phyloP scores from a whole-genome alignment of 2,797 vertebrate genomes.

The Hydrolagus colliei region DNA sequence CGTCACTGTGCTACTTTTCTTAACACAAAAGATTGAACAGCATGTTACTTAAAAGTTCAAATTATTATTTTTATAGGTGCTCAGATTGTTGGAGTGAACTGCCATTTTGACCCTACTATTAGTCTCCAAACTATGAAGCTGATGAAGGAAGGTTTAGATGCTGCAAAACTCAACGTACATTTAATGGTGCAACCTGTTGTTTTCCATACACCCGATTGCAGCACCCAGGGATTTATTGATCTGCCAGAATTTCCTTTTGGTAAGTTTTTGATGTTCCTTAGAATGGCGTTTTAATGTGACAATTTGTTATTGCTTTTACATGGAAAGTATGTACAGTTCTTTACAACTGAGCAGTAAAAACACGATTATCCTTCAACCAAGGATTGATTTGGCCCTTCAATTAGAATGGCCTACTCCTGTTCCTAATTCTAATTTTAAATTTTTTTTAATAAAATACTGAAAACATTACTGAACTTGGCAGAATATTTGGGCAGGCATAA shows the following conservation, averaged over 20 bases:
- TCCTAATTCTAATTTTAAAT: too few species aligned
- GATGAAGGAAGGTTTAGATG: conserved; percentile 85
- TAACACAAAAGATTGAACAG: neutral
- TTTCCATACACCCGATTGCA: conserved; percentile 84
- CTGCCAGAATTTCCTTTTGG: conserved; percentile 91
- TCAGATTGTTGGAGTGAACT: conserved; percentile 82
- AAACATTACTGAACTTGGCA: too few species aligned
- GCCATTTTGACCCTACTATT: conserved; percentile 84
- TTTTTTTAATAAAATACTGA: too few species aligned
- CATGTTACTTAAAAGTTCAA: neutral
- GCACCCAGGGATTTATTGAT: conserved; percentile 87
- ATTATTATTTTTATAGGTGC: conserved; percentile 61
- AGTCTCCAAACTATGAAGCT: conserved; percentile 73
- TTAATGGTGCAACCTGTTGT: conserved; percentile 84
- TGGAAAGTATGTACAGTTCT: too few species aligned
- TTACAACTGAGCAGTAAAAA: too few species aligned
- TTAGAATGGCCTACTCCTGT: too few species aligned
- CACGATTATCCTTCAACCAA: too few species aligned
- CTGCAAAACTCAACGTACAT: conserved; percentile 74
- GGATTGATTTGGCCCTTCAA: too few species aligned
- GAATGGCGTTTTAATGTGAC: too few species aligned
- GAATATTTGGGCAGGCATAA: too few species aligned
- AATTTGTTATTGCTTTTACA: too few species aligned
- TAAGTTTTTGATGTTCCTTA: conserved; percentile 46
- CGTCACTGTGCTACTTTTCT: too few species aligned